Percentiles rank a stretch among this genome's conserved stretches.
phyloP scores from a whole-genome alignment of 2,888 invertebrate species.

The Andrena bicolor region DNA sequence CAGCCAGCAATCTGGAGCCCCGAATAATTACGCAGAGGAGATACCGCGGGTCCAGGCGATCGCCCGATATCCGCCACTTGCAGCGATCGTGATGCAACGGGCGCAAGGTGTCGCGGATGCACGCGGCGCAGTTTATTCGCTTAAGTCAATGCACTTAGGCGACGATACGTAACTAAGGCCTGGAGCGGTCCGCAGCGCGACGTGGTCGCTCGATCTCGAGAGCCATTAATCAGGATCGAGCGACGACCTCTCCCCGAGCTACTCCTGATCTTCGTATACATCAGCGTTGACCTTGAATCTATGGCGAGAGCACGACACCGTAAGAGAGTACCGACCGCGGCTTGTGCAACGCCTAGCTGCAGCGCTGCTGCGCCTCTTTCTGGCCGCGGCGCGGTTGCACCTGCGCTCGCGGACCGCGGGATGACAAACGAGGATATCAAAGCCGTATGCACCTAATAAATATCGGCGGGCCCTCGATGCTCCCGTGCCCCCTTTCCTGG shows the following conservation, averaged over 20 bases:
- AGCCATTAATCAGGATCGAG: slow-evolving; percentile 73
- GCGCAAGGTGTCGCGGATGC: slow-evolving; percentile 43
- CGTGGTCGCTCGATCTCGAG: slow-evolving; percentile 59
- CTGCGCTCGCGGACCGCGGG: slow-evolving; percentile 27
- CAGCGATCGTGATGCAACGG: slow-evolving; percentile 5
- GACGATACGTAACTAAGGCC: slow-evolving; percentile 50
- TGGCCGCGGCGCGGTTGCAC: slow-evolving; percentile 38
- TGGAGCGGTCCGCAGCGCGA: slow-evolving; percentile 32
- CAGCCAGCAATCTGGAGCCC: not conserved
- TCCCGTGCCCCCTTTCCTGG: not conserved
- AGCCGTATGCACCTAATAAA: slow-evolving; percentile 54
- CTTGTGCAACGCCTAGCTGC: slow-evolving; percentile 36
- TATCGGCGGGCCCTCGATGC: slow-evolving; percentile 23
- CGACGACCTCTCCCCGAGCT: slow-evolving; percentile 66
- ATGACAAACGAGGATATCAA: slow-evolving; percentile 61
- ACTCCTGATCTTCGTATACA: slow-evolving; percentile 58
- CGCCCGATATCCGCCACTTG: slow-evolving; percentile 20
- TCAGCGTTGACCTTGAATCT: slow-evolving; percentile 71
- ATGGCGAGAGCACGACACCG: slow-evolving; percentile 62
- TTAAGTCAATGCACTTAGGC: slow-evolving; percentile 61
- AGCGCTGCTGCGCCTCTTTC: slow-evolving; percentile 24
- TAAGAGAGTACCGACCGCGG: slow-evolving; percentile 50
- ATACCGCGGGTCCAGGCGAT: not conserved
- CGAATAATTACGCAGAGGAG: not conserved
- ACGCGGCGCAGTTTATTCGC: slow-evolving; percentile 31